These are phyloP conservation scores for Tethea ocularis DNA, from an alignment of 2,888 invertebrate species.

Conservation along the genomic window DNA sequence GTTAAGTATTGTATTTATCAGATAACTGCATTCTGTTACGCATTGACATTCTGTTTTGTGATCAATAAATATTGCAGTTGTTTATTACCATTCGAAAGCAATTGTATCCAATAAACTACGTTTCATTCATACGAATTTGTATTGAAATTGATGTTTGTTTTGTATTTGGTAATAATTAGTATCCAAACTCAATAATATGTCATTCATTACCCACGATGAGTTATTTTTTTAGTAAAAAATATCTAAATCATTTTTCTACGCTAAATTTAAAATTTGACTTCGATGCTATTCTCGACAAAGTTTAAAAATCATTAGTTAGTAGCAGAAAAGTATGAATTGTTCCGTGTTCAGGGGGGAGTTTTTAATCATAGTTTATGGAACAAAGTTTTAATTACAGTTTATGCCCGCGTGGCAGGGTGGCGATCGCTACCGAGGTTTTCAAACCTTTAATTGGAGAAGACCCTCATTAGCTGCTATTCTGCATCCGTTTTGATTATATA, in stretches of 20 bases:
- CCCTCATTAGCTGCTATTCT: slow-evolving; percentile 36
- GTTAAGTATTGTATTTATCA: too few relatives aligned
- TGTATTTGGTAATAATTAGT: too few relatives aligned
- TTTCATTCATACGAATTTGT: not conserved
- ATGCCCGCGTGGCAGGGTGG: slow-evolving; percentile 31
- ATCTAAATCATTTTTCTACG: too few relatives aligned
- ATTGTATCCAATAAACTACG: not conserved
- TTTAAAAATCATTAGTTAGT: slow-evolving; percentile 37
- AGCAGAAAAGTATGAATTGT: slow-evolving; percentile 34
- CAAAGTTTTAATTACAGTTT: slow-evolving; percentile 63
- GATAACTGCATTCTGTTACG: too few relatives aligned
- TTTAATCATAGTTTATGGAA: slow-evolving; percentile 63
- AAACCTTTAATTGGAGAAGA: slow-evolving; percentile 46
- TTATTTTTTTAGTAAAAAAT: too few relatives aligned
- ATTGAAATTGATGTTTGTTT: slow-evolving; percentile 12
- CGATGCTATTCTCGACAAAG: slow-evolving; percentile 23
- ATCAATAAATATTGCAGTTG: too few relatives aligned
- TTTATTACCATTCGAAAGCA: too few relatives aligned
- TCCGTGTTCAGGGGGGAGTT: slow-evolving; percentile 43
- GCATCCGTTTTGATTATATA: slow-evolving; percentile 27
- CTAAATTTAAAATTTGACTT: slow-evolving; percentile 3
- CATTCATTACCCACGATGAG: too few relatives aligned
- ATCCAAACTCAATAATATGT: too few relatives aligned
- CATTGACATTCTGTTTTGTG: too few relatives aligned
- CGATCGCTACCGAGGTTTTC: slow-evolving; percentile 45